Percentiles rank a stretch among this genome's conserved stretches.
phyloP scores from a whole-genome alignment of 2,113 vertebrate species.

The Panthera tigris region DNA sequence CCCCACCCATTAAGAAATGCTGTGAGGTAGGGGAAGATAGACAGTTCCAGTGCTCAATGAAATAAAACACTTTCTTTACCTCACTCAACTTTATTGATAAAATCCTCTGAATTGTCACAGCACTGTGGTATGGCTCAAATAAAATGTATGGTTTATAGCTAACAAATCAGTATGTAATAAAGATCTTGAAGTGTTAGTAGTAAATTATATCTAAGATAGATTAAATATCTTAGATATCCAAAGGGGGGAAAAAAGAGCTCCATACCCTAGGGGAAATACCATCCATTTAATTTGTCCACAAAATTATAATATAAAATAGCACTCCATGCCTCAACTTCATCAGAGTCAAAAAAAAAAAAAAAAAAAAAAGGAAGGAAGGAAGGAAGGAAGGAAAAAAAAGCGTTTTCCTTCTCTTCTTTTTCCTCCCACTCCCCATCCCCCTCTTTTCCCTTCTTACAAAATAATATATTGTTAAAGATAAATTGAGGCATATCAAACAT shows the following conservation, averaged over 20 bases:
- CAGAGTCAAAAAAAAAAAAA: not conserved
- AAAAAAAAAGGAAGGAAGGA: not conserved
- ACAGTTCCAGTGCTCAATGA: not conserved
- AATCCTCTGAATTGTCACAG: not conserved
- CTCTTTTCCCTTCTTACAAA: not conserved
- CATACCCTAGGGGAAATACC: not conserved
- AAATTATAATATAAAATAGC: not conserved
- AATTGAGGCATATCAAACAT: not conserved
- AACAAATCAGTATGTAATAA: not conserved
- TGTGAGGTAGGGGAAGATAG: not conserved
- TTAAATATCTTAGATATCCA: not conserved
- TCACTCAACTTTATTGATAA: not conserved
- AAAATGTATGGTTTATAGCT: slow-evolving; percentile 7
- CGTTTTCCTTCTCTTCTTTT: not conserved
- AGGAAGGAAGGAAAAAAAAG: too few relatives aligned
- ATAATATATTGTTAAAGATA: not conserved
- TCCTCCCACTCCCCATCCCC: not conserved
- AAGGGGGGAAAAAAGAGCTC: not conserved
- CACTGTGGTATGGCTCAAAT: not conserved
- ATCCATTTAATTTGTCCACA: not conserved
- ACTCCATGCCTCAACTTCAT: not conserved
- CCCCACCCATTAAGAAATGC: not conserved
- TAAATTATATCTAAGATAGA: slow-evolving; percentile 3
- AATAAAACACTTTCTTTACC: not conserved
- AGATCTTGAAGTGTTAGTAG: not conserved